These are phyloP conservation scores for Tarsius wallacei DNA, from an alignment of 2,797 vertebrate species.

Conservation along the genomic window DNA sequence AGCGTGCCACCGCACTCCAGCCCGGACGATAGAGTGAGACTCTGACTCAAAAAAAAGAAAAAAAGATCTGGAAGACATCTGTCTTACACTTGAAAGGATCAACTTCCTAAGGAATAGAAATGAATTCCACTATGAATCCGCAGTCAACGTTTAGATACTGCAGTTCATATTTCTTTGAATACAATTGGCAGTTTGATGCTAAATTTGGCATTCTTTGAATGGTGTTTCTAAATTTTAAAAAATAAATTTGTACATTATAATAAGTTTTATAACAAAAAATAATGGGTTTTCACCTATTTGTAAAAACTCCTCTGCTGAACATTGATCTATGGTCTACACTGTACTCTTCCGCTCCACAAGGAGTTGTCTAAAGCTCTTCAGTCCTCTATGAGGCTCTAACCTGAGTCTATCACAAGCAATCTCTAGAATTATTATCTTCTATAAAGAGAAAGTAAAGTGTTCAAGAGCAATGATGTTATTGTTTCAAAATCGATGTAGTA, in stretches of 20 bases:
- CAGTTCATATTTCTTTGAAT: background rate
- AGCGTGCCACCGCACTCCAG: too few species aligned
- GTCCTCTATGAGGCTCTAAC: too few species aligned
- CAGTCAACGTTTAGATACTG: background rate
- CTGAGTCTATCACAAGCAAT: too few species aligned
- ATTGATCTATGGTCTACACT: rapidly evolving
- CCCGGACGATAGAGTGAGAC: too few species aligned
- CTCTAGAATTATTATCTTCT: background rate
- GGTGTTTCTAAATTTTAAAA: background rate
- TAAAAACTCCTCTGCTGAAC: too few species aligned
- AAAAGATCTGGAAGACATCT: conserved; percentile 56
- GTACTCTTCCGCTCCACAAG: rapidly evolving
- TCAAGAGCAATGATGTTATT: background rate
- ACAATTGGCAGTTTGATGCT: too few species aligned
- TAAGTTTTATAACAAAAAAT: too few species aligned
- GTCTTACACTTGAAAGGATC: conserved; percentile 78
- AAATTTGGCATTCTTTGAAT: background rate
- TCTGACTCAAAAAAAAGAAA: conserved; percentile 22
- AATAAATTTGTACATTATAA: background rate
- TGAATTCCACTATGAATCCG: background rate
- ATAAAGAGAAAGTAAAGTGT: background rate
- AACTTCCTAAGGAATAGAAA: conserved; percentile 5
- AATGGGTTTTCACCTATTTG: background rate
- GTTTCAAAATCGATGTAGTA: too few species aligned
- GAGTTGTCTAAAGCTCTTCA: background rate